Evolutionary conservation across 2,888 invertebrate genomes (phyloP), one percentile per base, ranked within the genome.

Genomic region (Nebria salina): DNA sequence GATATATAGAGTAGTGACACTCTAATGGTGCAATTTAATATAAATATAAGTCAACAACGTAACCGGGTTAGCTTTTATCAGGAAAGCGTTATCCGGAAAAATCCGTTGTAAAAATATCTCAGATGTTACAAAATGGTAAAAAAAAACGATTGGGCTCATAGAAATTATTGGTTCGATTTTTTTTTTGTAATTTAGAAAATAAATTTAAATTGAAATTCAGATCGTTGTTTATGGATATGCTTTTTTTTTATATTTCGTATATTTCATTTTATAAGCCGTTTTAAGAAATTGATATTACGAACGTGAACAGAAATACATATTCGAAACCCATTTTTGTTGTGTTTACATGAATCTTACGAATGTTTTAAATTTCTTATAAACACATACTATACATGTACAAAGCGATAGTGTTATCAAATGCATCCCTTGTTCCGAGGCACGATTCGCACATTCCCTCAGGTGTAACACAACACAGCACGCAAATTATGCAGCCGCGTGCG

Each of bases 401-500:
- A 54, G 7, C 34, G 34, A 34, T 54, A 54, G 54, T 54, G 54
- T 54, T 54, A 54, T 54, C 54, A 54, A 54, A 54, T 54, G 13
- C 54, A 54, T 54, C 54, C 54, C 54, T 54, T 54, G 54, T 70
- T 70, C 15, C 13, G 26, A 34, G 70, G 70, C 70, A 70, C 70
- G 70, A 70, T 26, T 70, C 34, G 13, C 70, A 70, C 70, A 26
- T 70, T 70, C 15, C 34, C 25, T 70, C 25, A 70, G 25, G 70
- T 70, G 70, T 20, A 11, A 13, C 20, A 70, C 26, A 20, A 15
- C 34, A 34, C 34, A 34, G 20, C 34, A 15, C 34, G 70, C 25
- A 70, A 70, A 70, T 70, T 70, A 70, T 70, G 70, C 70, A 70
- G 70, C 70, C 5, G 54, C 13, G 54, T 54, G 54, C 54, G 54